A percentile compares a stretch with the other conserved stretches of the same genome.
Evolutionary conservation across 2,888 invertebrate species (phyloP).

Genomic region (Punctoribates punctum): DNA sequence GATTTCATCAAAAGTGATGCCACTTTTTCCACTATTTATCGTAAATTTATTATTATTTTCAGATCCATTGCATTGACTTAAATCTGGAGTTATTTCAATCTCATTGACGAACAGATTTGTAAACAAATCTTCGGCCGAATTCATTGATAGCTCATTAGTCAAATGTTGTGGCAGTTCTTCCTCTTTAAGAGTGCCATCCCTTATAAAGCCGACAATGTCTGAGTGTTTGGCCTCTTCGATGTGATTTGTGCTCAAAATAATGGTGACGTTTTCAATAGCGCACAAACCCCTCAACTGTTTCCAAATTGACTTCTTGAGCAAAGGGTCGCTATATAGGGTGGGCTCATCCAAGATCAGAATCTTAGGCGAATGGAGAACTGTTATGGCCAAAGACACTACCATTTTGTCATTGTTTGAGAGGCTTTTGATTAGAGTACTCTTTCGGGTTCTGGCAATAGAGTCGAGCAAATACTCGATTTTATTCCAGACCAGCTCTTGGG

Average conservation of each 20-base stretch:
- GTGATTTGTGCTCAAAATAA: slow-evolving; percentile 3
- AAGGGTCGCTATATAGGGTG: slow-evolving; percentile 24
- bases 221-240: slow-evolving; percentile 26
- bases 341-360: slow-evolving; percentile 25
- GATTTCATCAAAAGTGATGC: background rate
- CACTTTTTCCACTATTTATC: background rate
- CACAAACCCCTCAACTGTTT: background rate
- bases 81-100: background rate
- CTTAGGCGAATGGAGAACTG: slow-evolving; percentile 7
- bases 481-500: background rate
- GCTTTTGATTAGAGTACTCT: background rate
- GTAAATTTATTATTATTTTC: background rate
- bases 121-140: slow-evolving; percentile 25
- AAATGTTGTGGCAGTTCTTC: slow-evolving; percentile 10
- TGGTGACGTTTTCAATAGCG: slow-evolving; percentile 4
- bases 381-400: slow-evolving; percentile 26
- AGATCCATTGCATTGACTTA: background rate
- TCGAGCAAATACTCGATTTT: slow-evolving; percentile 12
- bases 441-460: background rate
- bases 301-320: slow-evolving; percentile 29
- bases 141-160: background rate
- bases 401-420: slow-evolving; percentile 28
- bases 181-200: background rate
- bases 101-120: background rate
- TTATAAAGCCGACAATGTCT: background rate